A percentile compares a stretch with the other conserved stretches of the same genome.
Evolutionary conservation across 2,888 invertebrate genomes (phyloP).

Genomic region (Lasioglossum leucozonium): DNA sequence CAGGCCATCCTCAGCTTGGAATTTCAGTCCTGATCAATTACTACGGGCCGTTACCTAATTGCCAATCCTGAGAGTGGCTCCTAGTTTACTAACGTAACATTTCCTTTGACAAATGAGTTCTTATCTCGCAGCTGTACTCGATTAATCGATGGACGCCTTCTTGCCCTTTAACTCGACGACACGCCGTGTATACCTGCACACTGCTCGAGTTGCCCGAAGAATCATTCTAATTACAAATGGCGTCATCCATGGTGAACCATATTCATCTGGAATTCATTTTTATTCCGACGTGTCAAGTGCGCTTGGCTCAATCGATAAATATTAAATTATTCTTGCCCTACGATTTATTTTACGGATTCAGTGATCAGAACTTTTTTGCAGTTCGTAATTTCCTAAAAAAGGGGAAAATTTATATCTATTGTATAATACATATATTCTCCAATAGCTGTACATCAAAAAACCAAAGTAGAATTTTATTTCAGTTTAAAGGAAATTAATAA

Average conservation of each 20-base stretch:
- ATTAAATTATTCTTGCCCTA: too few species aligned
- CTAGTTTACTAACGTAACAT: constrained; percentile 43
- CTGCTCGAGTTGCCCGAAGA: not conserved
- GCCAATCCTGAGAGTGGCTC: constrained; percentile 59
- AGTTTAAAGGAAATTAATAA: too few species aligned
- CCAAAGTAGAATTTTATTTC: too few species aligned
- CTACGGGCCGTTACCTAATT: constrained; percentile 53
- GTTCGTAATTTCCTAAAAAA: too few species aligned
- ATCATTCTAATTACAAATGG: not conserved
- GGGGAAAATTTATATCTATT: too few species aligned
- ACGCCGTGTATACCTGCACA: not conserved
- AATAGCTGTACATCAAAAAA: too few species aligned
- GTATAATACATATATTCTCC: too few species aligned
- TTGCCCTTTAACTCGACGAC: constrained; percentile 2
- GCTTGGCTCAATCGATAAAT: too few species aligned
- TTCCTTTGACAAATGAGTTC: constrained; percentile 47
- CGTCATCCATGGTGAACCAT: not conserved
- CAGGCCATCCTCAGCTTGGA: constrained; percentile 49
- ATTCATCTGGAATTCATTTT: not conserved
- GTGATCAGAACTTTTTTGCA: too few species aligned
- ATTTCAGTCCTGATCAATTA: constrained; percentile 62
- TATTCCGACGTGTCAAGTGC: too few species aligned
- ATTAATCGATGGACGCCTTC: constrained; percentile 19
- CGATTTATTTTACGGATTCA: too few species aligned
- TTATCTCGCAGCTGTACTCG: constrained; percentile 25